These are phyloP conservation scores for Orycteropus afer DNA, from an alignment of 2,113 vertebrate species.

Conservation along the genomic window DNA sequence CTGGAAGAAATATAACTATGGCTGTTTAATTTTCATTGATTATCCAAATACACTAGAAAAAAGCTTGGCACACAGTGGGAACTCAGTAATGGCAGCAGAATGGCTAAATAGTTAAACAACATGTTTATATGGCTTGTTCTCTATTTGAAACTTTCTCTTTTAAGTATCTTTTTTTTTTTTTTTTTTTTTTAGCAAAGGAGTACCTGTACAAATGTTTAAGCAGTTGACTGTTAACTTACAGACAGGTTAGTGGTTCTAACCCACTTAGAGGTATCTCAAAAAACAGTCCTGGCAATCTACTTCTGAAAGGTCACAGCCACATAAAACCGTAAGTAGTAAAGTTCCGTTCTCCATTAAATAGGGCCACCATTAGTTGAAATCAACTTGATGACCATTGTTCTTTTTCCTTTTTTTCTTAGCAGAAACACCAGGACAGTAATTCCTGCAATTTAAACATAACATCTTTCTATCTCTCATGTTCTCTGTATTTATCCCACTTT, in stretches of 20 bases:
- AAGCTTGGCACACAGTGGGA: not conserved
- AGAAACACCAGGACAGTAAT: not conserved
- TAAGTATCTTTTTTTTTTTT: too few relatives aligned
- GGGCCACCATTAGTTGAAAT: not conserved
- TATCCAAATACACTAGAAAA: not conserved
- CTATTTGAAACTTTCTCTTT: not conserved
- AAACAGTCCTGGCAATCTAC: not conserved
- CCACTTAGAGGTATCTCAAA: not conserved
- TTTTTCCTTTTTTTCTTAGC: too few relatives aligned
- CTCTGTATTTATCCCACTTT: not conserved
- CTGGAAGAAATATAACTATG: not conserved
- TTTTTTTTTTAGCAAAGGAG: not conserved
- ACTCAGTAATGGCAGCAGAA: not conserved
- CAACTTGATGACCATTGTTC: not conserved
- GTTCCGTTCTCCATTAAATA: not conserved
- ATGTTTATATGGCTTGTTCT: not conserved
- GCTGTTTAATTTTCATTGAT: not conserved
- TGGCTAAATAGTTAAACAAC: not conserved
- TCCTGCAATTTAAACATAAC: not conserved
- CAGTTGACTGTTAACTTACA: too few relatives aligned
- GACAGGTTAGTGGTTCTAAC: not conserved
- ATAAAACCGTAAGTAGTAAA: not conserved
- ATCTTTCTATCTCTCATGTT: not conserved
- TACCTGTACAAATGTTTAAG: not conserved
- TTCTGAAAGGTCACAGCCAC: not conserved